phyloP scores from a whole-genome alignment of 1,140 invertebrate species.

The Gyrodactylus bullatarudis region DNA sequence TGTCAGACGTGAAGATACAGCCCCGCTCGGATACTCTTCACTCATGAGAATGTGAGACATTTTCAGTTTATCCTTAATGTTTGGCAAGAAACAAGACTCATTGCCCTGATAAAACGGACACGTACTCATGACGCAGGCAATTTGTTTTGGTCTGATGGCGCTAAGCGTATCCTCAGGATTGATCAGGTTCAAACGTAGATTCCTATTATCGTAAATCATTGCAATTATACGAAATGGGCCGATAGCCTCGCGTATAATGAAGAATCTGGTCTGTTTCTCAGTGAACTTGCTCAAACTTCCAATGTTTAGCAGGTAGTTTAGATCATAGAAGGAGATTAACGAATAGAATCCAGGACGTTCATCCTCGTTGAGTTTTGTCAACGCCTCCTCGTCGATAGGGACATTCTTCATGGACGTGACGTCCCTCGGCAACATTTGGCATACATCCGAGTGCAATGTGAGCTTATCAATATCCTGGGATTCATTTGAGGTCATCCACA shows the following conservation, averaged over 20 bases:
- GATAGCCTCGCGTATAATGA: background rate
- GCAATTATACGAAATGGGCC: background rate
- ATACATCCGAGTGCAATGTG: background rate
- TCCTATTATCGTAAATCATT: background rate
- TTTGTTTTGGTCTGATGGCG: background rate
- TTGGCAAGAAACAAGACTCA: background rate
- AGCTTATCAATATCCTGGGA: background rate
- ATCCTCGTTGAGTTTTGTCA: background rate
- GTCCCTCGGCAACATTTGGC: background rate
- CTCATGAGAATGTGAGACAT: background rate
- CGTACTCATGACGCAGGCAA: background rate
- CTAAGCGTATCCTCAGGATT: background rate
- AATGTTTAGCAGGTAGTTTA: background rate
- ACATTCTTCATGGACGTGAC: background rate
- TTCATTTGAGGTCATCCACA: background rate
- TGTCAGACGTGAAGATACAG: background rate
- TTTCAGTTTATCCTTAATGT: background rate
- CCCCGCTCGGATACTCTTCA: too few relatives aligned
- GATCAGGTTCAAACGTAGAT: background rate
- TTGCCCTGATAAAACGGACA: background rate
- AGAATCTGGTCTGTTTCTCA: background rate
- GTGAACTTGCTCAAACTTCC: background rate
- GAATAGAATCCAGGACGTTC: background rate
- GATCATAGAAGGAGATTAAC: background rate
- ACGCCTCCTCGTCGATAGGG: background rate